Percentiles rank a stretch among this genome's conserved stretches.
phyloP scores from a whole-genome alignment of 2,888 invertebrate genomes.

The Synergus itoensis region DNA sequence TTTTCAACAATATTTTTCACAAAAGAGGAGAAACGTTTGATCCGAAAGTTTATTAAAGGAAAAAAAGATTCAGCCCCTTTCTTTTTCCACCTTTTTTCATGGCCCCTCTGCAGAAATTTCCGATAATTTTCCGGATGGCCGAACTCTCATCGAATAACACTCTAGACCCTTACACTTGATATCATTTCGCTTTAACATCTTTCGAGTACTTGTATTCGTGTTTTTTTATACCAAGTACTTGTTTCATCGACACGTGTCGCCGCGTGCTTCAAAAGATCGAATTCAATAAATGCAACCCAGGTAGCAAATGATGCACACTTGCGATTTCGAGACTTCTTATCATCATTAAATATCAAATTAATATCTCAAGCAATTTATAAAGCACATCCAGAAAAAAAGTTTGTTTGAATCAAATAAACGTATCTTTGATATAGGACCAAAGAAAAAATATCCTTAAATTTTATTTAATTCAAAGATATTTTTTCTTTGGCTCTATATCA shows the following conservation, averaged over 20 bases:
- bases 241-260: conserved; percentile 25
- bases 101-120: conserved; percentile 49
- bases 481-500: no score
- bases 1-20: background rate
- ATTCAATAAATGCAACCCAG: conserved; percentile 34
- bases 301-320: conserved; percentile 27
- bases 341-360: conserved; percentile 20
- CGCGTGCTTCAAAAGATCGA: conserved; percentile 32
- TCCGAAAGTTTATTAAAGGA: background rate
- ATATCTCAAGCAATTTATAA: background rate
- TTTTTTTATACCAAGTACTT: conserved; percentile 37
- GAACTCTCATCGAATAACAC: conserved; percentile 70
- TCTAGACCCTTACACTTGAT: conserved; percentile 44
- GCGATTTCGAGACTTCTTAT: conserved; percentile 15
- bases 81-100: background rate
- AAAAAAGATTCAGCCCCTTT: background rate
- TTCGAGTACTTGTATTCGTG: conserved; percentile 30
- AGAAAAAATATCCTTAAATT: no score
- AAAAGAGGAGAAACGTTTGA: background rate
- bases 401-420: no score
- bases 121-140: conserved; percentile 66
- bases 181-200: conserved; percentile 40
- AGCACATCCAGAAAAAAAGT: no score
- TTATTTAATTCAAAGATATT: no score
- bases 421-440: no score